These are phyloP conservation scores for Trichonephila inaurata DNA, from an alignment of 1,140 invertebrate species.

Conservation along the genomic window DNA sequence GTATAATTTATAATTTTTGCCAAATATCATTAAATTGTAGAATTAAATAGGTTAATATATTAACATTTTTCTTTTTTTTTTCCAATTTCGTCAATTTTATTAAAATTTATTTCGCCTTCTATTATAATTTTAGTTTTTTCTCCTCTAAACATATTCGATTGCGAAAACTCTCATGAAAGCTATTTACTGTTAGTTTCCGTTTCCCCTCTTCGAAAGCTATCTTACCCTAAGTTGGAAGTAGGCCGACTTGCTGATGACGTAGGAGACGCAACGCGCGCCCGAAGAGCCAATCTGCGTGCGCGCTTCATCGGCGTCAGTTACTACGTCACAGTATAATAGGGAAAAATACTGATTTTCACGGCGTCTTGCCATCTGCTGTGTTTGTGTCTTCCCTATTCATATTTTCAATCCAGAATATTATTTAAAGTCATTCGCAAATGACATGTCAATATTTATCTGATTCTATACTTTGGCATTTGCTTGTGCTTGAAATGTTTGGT, in stretches of 20 bases:
- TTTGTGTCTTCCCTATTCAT: not conserved
- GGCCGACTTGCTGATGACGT: constrained; percentile 19
- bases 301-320: not conserved
- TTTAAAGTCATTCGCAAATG: not conserved
- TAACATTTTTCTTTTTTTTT: too few relatives aligned
- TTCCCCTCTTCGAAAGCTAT: not conserved
- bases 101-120: too few relatives aligned
- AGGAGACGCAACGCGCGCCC: constrained; percentile 62
- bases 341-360: constrained; percentile 38
- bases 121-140: too few relatives aligned
- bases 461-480: not conserved
- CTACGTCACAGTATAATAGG: constrained; percentile 60
- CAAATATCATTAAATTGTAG: too few relatives aligned
- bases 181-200: too few relatives aligned
- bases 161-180: too few relatives aligned
- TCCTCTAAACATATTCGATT: too few relatives aligned
- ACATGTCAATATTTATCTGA: not conserved
- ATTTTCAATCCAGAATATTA: not conserved
- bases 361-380: not conserved
- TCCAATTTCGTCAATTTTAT: too few relatives aligned
- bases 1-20: too few relatives aligned
- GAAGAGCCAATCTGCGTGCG: constrained; percentile 19
- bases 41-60: too few relatives aligned
- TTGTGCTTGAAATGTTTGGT: not conserved
- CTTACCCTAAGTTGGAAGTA: not conserved